Evolutionary conservation across 2,888 invertebrate species (phyloP).

Genomic region (Lasioglossum figueresi): DNA sequence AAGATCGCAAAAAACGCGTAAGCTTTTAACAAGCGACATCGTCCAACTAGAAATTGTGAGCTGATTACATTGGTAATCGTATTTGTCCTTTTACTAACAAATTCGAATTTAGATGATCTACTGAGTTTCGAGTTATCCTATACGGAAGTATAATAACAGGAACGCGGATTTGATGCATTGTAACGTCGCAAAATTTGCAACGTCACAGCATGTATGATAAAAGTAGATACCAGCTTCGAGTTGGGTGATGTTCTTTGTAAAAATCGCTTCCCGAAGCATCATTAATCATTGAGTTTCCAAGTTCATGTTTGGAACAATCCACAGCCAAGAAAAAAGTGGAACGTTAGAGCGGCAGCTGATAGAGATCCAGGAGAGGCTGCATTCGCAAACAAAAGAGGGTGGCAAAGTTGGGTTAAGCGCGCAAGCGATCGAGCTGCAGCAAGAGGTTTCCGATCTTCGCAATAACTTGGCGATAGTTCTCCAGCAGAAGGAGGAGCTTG

Average conservation of each 20-base stretch:
- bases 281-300: neutral
- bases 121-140: no score
- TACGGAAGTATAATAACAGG: no score
- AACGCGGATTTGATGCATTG: neutral
- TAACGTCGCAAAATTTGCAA: no score
- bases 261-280: neutral
- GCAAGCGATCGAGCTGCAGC: slow-evolving; percentile 73
- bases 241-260: neutral
- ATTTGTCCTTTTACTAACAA: neutral
- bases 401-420: slow-evolving; percentile 63
- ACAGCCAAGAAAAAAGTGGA: slow-evolving; percentile 72
- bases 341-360: slow-evolving; percentile 68
- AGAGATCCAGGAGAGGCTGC: slow-evolving; percentile 65
- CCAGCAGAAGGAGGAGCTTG: slow-evolving; percentile 85
- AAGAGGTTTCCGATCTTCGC: slow-evolving; percentile 84
- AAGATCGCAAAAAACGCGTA: slow-evolving; percentile 68
- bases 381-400: slow-evolving; percentile 67
- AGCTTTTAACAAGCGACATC: slow-evolving; percentile 39
- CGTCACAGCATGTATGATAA: neutral
- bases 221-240: neutral
- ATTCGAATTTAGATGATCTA: no score
- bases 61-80: neutral
- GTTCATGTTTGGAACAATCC: neutral
- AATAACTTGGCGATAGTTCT: slow-evolving; percentile 84
- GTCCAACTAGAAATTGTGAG: neutral